Percentiles rank a stretch among this genome's conserved stretches.
Conservation (phyloP, 2,113 vertebrate species). For the Micronycteris hirsuta region DNA sequence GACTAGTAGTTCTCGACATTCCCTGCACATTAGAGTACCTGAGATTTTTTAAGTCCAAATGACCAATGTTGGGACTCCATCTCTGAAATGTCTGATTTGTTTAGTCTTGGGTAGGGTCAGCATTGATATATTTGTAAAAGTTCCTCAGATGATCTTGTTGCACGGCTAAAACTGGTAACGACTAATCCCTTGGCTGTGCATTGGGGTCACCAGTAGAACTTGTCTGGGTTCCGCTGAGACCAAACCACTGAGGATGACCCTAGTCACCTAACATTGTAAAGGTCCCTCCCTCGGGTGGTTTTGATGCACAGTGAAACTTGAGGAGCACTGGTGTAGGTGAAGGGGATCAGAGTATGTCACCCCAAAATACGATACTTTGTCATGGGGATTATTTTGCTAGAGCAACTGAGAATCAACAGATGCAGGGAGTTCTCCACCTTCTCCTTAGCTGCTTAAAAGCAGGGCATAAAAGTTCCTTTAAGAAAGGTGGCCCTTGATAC, state of each 20-base stretch:
- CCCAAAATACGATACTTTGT: not conserved
- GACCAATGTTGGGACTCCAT: not conserved
- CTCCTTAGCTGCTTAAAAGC: not conserved
- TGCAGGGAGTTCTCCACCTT: not conserved
- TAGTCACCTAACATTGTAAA: not conserved
- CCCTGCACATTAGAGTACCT: not conserved
- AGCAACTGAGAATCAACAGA: not conserved
- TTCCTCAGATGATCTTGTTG: not conserved
- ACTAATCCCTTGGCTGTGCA: rapidly evolving
- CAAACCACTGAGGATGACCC: not conserved
- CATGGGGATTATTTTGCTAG: not conserved
- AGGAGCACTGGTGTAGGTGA: not conserved
- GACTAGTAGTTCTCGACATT: not conserved
- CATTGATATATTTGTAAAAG: not conserved
- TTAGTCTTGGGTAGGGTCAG: not conserved
- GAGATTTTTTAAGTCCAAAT: not conserved
- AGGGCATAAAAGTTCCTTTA: not conserved
- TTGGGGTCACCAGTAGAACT: not conserved
- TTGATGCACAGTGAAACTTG: not conserved
- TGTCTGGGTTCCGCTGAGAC: not conserved
- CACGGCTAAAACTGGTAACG: not conserved
- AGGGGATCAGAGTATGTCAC: not conserved
- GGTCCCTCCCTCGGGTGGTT: not conserved
- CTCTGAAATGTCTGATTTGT: not conserved
- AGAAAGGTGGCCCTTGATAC: not conserved